Percentiles rank a stretch among this genome's conserved stretches.
Conservation (phyloP, 2,888 invertebrate species). For the Heteromurus nitidus region DNA sequence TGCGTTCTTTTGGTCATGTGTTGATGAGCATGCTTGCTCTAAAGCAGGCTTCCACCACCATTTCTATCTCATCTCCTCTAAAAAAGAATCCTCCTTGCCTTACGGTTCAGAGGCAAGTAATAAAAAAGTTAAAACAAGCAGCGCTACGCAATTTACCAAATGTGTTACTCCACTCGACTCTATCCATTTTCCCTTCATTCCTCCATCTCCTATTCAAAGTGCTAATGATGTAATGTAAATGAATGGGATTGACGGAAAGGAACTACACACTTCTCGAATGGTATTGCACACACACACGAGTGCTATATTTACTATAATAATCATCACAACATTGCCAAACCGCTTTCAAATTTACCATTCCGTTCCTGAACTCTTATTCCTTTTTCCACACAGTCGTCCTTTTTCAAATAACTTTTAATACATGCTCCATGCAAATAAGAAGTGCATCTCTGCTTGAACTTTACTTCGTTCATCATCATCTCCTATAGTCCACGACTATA, state of each 20-base stretch:
- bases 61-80: too few relatives aligned
- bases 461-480: not conserved
- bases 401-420: not conserved
- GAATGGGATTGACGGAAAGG: too few relatives aligned
- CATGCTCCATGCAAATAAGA: not conserved
- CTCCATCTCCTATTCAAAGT: too few relatives aligned
- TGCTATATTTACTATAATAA: conserved; percentile 1
- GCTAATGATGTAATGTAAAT: not conserved
- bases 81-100: not conserved
- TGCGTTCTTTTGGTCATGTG: too few relatives aligned
- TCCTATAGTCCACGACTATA: not conserved
- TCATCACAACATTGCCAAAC: conserved; percentile 1
- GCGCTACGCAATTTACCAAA: too few relatives aligned
- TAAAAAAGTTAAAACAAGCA: not conserved
- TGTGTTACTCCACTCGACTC: too few relatives aligned
- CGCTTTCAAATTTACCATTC: not conserved
- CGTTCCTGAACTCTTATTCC: not conserved
- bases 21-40: too few relatives aligned
- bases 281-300: not conserved
- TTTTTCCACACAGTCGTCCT: not conserved
- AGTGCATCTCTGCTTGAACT: not conserved
- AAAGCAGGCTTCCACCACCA: too few relatives aligned
- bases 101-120: not conserved
- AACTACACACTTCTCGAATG: too few relatives aligned
- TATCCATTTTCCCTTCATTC: not conserved